phyloP scores from a whole-genome alignment of 2,797 vertebrate species.

The Acanthurus lineatus region DNA sequence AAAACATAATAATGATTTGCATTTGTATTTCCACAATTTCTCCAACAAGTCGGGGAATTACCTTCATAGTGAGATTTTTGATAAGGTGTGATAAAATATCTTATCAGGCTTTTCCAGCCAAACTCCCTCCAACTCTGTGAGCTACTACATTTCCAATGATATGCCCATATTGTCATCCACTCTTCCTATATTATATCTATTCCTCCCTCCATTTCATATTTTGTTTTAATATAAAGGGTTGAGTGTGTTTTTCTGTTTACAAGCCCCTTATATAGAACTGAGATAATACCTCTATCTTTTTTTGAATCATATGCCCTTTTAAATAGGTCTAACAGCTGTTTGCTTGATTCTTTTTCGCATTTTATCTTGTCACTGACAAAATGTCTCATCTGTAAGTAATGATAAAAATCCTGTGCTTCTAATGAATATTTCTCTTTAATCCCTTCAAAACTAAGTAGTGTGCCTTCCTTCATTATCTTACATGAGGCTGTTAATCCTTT shows the following conservation, averaged over 20 bases:
- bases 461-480: conserved; percentile 17
- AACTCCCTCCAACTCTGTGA: too few relatives aligned
- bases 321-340: too few relatives aligned
- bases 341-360: not conserved
- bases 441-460: conserved; percentile 5
- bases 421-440: too few relatives aligned
- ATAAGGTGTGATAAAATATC: too few relatives aligned
- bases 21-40: not conserved
- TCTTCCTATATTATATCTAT: not conserved
- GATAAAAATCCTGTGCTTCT: too few relatives aligned
- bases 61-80: too few relatives aligned
- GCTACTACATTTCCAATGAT: too few relatives aligned
- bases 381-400: not conserved
- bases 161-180: not conserved
- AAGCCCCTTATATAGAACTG: too few relatives aligned
- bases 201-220: conserved; percentile 1
- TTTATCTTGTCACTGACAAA: not conserved
- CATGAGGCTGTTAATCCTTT: conserved; percentile 22
- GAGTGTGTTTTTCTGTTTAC: not conserved
- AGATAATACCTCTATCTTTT: too few relatives aligned
- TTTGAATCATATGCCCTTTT: not conserved
- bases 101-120: not conserved
- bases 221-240: not conserved
- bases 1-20: not conserved
- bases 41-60: too few relatives aligned